Percentiles rank a stretch among this genome's conserved stretches.
Conservation (phyloP, 2,888 invertebrate species). For the Pogonocherus hispidulus region DNA sequence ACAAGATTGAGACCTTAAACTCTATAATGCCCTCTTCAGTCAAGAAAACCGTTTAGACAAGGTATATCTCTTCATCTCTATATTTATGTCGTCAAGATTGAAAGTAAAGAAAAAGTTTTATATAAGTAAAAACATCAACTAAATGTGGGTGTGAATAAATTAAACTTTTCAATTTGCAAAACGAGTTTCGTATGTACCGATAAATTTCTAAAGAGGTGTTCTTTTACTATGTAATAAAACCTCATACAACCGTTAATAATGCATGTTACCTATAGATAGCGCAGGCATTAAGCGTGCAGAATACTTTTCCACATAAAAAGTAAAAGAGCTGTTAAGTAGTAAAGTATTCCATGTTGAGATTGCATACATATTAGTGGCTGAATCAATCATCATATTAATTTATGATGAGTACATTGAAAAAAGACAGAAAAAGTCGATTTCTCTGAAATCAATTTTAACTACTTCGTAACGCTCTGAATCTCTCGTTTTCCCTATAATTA, state of each 20-base stretch:
- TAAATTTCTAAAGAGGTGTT: constrained; percentile 12
- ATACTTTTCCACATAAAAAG: not conserved
- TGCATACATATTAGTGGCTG: not conserved
- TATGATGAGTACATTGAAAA: not conserved
- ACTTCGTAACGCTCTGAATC: too few species aligned
- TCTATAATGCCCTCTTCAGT: not conserved
- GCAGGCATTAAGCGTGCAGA: constrained; percentile 8
- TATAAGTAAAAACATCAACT: not conserved
- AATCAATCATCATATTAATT: not conserved
- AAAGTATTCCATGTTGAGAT: not conserved
- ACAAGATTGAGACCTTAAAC: not conserved
- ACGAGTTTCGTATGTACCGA: not conserved
- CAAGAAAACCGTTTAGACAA: not conserved
- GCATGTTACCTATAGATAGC: constrained; percentile 8
- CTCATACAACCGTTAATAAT: constrained; percentile 7
- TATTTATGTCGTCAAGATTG: not conserved
- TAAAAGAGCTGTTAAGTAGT: constrained; percentile 3
- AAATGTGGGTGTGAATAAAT: constrained; percentile 1
- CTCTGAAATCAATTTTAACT: too few species aligned
- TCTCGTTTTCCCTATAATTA: too few species aligned
- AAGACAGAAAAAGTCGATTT: constrained; percentile 3
- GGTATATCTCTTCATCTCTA: not conserved
- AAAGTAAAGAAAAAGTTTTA: not conserved
- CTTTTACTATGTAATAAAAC: constrained; percentile 6
- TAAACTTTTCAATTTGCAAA: not conserved